Evolutionary conservation across 2,888 invertebrate species (phyloP), one percentile per base, ranked within the genome.

Genomic region (Pollenia angustigena): DNA sequence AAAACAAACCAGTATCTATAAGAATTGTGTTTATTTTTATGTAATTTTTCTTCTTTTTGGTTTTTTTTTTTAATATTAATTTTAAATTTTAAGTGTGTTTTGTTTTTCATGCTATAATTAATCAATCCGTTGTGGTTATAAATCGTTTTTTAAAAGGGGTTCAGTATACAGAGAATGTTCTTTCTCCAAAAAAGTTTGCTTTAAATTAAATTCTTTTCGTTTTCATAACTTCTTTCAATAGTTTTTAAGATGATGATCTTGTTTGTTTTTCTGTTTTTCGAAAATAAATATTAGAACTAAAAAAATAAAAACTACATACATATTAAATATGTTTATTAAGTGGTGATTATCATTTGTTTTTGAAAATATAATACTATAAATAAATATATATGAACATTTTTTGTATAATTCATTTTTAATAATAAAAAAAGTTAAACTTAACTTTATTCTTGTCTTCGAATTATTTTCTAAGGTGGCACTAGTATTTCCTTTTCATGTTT

Each of bases 391-490:
- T 81, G 81, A 60, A 78, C 48, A 83, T 83, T 83, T 83, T 76
- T 81, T 81, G 75, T 81, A 76, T 78, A 76, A 81, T 84, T 84
- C 46, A 80, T 81, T 71, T 82, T 71, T 85, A 84, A 80, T 82
- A 85, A 85, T 87, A 84, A 84, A 75, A 75, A 83, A 84, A 84
- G 81, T 87, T 87, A 84, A 87, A 87, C 84, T 87, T 87, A 87
- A 87, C 86, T 76, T 84, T 87, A 75, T 80, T 71, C 71, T 64
- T 85, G 81, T 80, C 69, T 78, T 84, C 68, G 56, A 74, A 79
- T 82, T 82, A 62, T 82, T 86, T 83, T 64, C 87, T 87, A 87
- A 87, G 81, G 87, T 87, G 87, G 87, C 87, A 87, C 87, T 87
- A 87, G 76, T 72, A 72, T 83, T 82, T 69, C 48, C 62, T 82